These are phyloP conservation scores for Strix uralensis DNA, from an alignment of 2,113 vertebrate species.

Conservation along the genomic window DNA sequence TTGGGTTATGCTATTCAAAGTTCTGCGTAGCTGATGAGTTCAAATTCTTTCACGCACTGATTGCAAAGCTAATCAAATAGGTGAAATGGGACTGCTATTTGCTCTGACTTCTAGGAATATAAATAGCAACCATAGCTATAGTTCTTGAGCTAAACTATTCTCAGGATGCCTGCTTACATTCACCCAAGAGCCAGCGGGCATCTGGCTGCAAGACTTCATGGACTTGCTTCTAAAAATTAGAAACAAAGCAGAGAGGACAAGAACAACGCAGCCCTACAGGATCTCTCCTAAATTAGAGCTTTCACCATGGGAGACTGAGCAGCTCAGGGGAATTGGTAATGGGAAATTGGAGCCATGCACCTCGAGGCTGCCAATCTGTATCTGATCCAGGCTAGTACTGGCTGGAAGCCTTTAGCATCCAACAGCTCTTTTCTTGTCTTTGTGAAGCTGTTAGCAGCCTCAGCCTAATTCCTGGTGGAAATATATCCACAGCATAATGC, in stretches of 20 bases:
- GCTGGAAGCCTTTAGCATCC: constrained; percentile 43
- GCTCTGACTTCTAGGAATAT: constrained; percentile 41
- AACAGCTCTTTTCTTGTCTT: constrained; percentile 52
- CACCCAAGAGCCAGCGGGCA: background rate
- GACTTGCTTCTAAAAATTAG: background rate
- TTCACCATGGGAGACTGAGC: constrained; percentile 29
- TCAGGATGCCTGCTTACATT: background rate
- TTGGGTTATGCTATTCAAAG: background rate
- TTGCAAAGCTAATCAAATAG: constrained; percentile 6
- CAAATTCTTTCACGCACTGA: background rate
- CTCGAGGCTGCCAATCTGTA: constrained; percentile 9
- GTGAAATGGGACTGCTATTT: constrained; percentile 29
- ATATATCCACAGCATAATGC: constrained; percentile 44
- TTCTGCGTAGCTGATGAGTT: background rate
- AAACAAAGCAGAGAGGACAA: constrained; percentile 11
- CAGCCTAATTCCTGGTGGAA: constrained; percentile 6
- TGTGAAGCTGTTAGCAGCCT: constrained; percentile 45
- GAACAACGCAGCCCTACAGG: background rate
- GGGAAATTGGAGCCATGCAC: background rate
- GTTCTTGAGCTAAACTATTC: background rate
- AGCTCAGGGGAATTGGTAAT: constrained; percentile 5
- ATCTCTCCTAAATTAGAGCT: constrained; percentile 45
- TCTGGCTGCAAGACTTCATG: background rate
- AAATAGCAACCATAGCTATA: background rate
- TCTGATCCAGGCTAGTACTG: constrained; percentile 23